Evolutionary conservation across 1,140 invertebrate species (phyloP), one percentile per base, ranked within the genome.

Genomic region (Diprion similis): DNA sequence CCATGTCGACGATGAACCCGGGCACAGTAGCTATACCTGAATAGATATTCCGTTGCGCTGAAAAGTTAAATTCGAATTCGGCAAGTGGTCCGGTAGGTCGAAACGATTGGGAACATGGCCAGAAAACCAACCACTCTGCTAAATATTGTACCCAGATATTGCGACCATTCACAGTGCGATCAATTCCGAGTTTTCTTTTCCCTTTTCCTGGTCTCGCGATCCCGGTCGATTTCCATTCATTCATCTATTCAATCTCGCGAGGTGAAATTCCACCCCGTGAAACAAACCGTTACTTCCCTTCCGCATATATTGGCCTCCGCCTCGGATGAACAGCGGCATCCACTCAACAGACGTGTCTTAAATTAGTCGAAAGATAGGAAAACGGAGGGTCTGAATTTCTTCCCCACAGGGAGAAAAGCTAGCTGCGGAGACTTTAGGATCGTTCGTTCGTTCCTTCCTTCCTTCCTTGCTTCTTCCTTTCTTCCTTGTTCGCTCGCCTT

Each of bases 331-430:
- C 51, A 59, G n/a, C 51, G 8, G n/a, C n/a, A 59, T 59, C 51
- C 51, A 59, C 51, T 59, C n/a, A 15, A 59, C 7, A 59, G 51
- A 59, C 11, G 51, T 13, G 51, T 59, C 51, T 17, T 59, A 59
- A 59, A 59, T 59, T 59, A 59, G 51, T 17, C 51, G 51, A 59
- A 59, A 59, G 51, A 59, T 59, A 59, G 51, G 51, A 17, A 59
- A 15, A 13, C 51, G 51, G 51, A 17, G n/a, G 51, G 11, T 8
- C 9, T 13, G 51, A 59, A 15, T 17, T 59, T 59, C 51, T 37
- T n/a, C n/a, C 24, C 24, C 24, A 6, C 24, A 37, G 24, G 24
- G 24, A 37, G 24, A 37, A 37, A 37, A 37, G 24, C 24, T 37
- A 37, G 24, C 24, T 37, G 24, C 24, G 1, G 24, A 37, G 24